Evolutionary conservation across 2,797 vertebrate genomes (phyloP).

Genomic region (Chelon auratus): DNA sequence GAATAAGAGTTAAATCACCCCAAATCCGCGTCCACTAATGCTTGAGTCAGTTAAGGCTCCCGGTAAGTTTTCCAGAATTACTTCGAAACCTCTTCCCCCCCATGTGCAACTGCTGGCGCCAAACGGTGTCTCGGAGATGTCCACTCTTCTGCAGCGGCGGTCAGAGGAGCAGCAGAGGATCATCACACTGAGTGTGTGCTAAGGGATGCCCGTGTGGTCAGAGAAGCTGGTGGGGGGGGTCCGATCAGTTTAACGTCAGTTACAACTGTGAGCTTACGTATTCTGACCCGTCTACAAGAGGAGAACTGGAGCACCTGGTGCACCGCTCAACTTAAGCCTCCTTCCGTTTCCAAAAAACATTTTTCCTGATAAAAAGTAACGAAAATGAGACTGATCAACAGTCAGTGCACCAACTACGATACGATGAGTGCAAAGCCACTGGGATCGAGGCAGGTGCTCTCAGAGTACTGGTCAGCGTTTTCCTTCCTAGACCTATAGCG

Average conservation of each 20-base stretch:
- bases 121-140: background rate
- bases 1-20: background rate
- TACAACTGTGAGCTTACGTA: background rate
- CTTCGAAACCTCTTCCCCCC: background rate
- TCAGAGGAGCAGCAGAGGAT: background rate
- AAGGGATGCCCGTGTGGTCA: background rate
- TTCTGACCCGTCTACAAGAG: background rate
- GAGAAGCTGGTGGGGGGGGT: background rate
- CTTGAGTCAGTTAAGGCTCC: slow-evolving; percentile 4
- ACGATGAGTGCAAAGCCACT: no score
- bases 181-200: background rate
- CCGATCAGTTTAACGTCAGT: slow-evolving; percentile 56
- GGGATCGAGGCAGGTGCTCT: no score
- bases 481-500: no score
- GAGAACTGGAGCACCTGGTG: background rate
- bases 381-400: background rate
- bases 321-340: background rate
- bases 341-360: background rate
- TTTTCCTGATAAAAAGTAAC: background rate
- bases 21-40: background rate
- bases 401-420: background rate
- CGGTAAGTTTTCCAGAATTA: background rate
- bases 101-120: background rate
- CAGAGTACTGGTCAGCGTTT: no score
- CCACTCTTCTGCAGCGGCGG: background rate